Evolutionary conservation across 2,888 invertebrate species (phyloP).

Genomic region (Drosophila mercatorum): DNA sequence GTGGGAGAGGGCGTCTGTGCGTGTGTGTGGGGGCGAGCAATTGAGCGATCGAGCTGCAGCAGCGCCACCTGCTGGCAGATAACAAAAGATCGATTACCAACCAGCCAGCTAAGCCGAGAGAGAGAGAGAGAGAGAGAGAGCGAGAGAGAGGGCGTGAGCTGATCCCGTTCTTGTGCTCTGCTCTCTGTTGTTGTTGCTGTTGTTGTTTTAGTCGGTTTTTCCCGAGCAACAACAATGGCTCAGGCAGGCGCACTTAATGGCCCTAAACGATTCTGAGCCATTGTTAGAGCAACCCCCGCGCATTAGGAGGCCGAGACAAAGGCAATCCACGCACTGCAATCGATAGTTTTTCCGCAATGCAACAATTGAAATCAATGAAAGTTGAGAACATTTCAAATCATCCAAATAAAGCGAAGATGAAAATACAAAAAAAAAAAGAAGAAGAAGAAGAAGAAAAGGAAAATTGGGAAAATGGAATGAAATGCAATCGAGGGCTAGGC

Average conservation of each 20-base stretch:
- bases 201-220: background rate
- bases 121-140: background rate
- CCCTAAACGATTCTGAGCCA: constrained; percentile 52
- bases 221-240: constrained; percentile 13
- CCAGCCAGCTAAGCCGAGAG: constrained; percentile 11
- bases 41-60: constrained; percentile 26
- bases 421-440: constrained; percentile 2
- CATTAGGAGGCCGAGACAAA: constrained; percentile 14
- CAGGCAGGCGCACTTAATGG: constrained; percentile 53
- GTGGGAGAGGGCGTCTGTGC: background rate
- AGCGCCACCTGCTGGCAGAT: constrained; percentile 49
- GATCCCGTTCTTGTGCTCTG: constrained; percentile 34
- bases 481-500: constrained; percentile 57
- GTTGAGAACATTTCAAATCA: constrained; percentile 70
- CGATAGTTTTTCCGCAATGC: constrained; percentile 72
- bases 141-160: constrained; percentile 20
- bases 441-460: background rate
- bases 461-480: constrained; percentile 34
- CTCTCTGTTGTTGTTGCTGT: constrained; percentile 11
- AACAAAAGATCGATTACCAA: constrained; percentile 42
- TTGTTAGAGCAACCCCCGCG: constrained; percentile 43
- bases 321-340: constrained; percentile 57
- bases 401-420: constrained; percentile 8
- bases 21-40: constrained; percentile 37
- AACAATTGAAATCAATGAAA: constrained; percentile 77